Base-by-base conservation (phyloP, 2,888 invertebrate genomes). In the Drosophila anomelani region DNA sequence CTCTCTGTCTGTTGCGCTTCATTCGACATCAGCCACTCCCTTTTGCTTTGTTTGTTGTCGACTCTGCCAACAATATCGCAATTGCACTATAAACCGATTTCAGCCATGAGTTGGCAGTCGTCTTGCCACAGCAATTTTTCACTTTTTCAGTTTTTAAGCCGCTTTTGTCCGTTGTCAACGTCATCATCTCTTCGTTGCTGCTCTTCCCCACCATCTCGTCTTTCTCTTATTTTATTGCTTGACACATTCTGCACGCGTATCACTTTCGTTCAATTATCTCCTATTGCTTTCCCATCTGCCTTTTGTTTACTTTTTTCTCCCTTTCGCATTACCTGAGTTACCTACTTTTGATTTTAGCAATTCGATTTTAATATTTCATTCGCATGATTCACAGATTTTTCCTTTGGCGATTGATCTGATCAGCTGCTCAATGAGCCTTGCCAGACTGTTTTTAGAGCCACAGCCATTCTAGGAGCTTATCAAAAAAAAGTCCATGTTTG, bases 201-300 rank as follows among this genome's bases (percentile, higher is more conserved):
- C 51, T 51, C 32, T 34, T 51, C 34, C 13, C 34, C 49, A 34
- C 13, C 34, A 51, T 51, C 20, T 3, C 23, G 4, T 29, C 23
- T 44, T 20, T 26, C 26, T 58, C 44, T 44, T 17, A 38, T 46
- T 46, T 34, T 32, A 38, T 23, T 47, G 41, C 62, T 74, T 71
- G 68, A 61, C 58, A 76, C 81, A 51, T 81, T 57, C 64, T 75
- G 59, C 78, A 53, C 49, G 56, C 41, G 54, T 72, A 79, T 81
- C 87, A 85, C 85, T 87, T 85, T 85, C 87, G 78, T 85, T 85
- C 80, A 66, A 57, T 49, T 36, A 55, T 53, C 58, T 58, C 44
- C 32, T 26, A 15, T 54, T 55, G 26, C 47, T 64, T 60, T 68
- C 54, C 62, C 54, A 62, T 59, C 23, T 51, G 51, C 55, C 53